phyloP scores from a whole-genome alignment of 2,113 vertebrate species.

The Abramis brama region DNA sequence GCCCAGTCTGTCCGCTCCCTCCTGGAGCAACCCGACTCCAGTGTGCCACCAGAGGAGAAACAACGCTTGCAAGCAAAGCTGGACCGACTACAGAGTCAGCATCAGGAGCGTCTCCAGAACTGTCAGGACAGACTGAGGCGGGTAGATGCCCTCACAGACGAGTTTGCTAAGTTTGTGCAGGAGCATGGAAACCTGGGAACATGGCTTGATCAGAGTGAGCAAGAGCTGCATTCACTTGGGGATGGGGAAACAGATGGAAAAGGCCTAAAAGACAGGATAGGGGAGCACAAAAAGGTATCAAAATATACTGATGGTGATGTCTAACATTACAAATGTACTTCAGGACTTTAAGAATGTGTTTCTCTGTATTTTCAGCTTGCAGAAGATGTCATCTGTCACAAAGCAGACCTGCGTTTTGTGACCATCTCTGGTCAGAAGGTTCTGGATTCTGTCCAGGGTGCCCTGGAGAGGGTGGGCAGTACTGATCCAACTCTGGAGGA shows the following conservation, averaged over 20 bases:
- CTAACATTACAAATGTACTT: not conserved
- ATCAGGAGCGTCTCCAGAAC: constrained; percentile 74
- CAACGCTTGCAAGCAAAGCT: constrained; percentile 77
- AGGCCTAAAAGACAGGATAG: constrained; percentile 73
- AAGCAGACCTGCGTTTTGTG: constrained; percentile 93
- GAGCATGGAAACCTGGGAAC: constrained; percentile 83
- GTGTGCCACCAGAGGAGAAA: constrained; percentile 79
- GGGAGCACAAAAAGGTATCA: constrained; percentile 79
- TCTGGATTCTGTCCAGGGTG: constrained; percentile 78
- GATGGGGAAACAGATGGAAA: constrained; percentile 72
- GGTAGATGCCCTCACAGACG: constrained; percentile 83
- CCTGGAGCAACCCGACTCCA: constrained; percentile 83
- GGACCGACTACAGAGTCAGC: constrained; percentile 79
- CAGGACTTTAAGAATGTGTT: not conserved
- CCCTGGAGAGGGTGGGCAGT: constrained; percentile 64
- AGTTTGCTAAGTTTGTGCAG: constrained; percentile 88
- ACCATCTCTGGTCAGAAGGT: constrained; percentile 96
- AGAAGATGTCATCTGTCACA: constrained; percentile 96
- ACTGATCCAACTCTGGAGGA: constrained; percentile 68
- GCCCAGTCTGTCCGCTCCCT: constrained; percentile 85
- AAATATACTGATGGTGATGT: not conserved
- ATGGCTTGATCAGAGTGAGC: constrained; percentile 89
- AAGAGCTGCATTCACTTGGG: constrained; percentile 79
- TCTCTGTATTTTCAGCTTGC: constrained; percentile 74
- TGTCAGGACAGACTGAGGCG: constrained; percentile 84